Evolutionary conservation across 2,888 invertebrate genomes (phyloP).

Genomic region (Carabus problematicus): DNA sequence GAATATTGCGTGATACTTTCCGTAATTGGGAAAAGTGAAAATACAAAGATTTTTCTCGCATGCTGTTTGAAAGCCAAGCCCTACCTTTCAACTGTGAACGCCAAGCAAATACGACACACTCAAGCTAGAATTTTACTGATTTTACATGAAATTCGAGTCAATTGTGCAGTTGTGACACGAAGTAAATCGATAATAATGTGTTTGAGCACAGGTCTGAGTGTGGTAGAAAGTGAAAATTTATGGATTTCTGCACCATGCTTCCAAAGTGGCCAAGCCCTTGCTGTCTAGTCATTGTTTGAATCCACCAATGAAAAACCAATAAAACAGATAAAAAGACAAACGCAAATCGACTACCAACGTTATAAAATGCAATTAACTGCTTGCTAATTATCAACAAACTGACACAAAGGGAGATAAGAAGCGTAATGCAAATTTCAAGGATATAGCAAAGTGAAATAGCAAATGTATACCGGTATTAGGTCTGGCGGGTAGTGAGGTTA

Average conservation of each 20-base stretch:
- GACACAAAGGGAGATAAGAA: constrained; percentile 25
- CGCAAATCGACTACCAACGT: too few relatives aligned
- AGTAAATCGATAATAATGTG: neutral
- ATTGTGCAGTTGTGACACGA: constrained; percentile 4
- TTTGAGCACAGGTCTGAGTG: neutral
- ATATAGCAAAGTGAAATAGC: neutral
- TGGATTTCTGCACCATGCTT: constrained; percentile 6
- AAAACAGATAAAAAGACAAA: neutral
- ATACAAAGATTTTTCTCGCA: constrained; percentile 27
- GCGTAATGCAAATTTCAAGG: neutral
- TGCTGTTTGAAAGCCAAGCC: constrained; percentile 35
- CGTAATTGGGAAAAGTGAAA: constrained; percentile 2
- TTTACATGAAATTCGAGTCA: neutral
- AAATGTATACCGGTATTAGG: neutral
- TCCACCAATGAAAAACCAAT: constrained; percentile 2
- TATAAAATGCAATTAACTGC: too few relatives aligned
- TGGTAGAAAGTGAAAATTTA: constrained; percentile 13
- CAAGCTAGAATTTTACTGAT: constrained; percentile 2
- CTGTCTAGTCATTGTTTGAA: constrained; percentile 27
- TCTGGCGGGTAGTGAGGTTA: neutral
- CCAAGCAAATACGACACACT: constrained; percentile 9
- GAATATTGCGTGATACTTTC: neutral
- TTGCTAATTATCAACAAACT: constrained; percentile 2
- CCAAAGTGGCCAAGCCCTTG: constrained; percentile 26
- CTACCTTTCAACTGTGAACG: constrained; percentile 10